Evolutionary conservation across 2,113 vertebrate genomes (phyloP).

Genomic region (Eidolon helvum): DNA sequence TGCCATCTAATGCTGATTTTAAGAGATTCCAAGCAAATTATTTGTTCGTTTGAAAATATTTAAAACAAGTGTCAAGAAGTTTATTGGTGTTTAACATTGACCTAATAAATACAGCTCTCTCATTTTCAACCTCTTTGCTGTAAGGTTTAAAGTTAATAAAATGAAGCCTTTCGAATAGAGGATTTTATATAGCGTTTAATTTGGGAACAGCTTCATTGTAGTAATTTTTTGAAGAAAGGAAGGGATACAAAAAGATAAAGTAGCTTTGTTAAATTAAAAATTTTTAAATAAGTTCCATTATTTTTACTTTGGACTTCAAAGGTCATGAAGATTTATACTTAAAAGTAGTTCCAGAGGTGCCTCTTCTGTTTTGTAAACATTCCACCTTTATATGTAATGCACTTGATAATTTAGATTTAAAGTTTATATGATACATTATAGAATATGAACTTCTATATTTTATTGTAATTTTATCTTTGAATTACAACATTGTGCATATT

Average conservation of each 20-base stretch:
- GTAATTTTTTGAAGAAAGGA: neutral
- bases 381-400: neutral
- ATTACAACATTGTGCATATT: neutral
- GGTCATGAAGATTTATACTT: neutral
- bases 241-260: neutral
- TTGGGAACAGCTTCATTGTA: constrained; percentile 30
- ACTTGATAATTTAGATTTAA: constrained; percentile 21
- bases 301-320: constrained; percentile 45
- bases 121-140: neutral
- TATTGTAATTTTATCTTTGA: constrained; percentile 39
- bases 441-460: constrained; percentile 2
- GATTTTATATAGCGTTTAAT: constrained; percentile 24
- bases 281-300: neutral
- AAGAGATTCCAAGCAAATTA: constrained; percentile 27
- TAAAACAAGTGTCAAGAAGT: neutral
- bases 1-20: neutral
- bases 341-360: neutral
- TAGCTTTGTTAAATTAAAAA: neutral
- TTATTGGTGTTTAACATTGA: constrained; percentile 36
- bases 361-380: neutral
- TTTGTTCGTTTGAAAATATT: constrained; percentile 54
- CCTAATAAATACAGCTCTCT: neutral
- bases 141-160: constrained; percentile 48
- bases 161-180: constrained; percentile 36
- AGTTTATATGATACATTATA: neutral